Conservation (phyloP, 2,888 invertebrate genomes). For the Amphipoea lucens region DNA sequence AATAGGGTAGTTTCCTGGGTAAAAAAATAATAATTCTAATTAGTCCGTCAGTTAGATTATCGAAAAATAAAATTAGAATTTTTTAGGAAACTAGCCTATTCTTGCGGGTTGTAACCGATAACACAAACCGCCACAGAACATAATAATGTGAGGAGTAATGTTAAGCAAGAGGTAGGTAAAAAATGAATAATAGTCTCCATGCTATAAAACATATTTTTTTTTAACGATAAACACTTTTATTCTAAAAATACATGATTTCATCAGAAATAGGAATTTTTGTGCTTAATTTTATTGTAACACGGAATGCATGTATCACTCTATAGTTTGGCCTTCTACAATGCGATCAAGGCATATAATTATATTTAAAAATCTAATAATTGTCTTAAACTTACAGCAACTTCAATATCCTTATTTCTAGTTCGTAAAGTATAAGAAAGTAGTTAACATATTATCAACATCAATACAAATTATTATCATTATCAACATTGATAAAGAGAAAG, state of each 20-base stretch:
- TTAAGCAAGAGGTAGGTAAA: neutral
- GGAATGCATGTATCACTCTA: slow-evolving; percentile 40
- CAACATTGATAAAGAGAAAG: neutral
- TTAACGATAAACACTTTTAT: slow-evolving; percentile 21
- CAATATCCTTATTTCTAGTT: slow-evolving; percentile 22
- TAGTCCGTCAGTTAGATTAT: too few species aligned
- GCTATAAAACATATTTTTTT: slow-evolving; percentile 13
- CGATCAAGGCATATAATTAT: neutral
- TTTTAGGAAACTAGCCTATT: too few species aligned
- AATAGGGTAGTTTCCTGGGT: too few species aligned
- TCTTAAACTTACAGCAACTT: slow-evolving; percentile 29
- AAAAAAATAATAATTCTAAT: too few species aligned
- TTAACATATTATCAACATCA: slow-evolving; percentile 18
- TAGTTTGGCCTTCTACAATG: neutral
- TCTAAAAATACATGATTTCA: slow-evolving; percentile 35
- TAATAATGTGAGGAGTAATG: neutral
- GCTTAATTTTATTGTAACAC: slow-evolving; percentile 1
- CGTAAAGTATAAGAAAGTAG: neutral
- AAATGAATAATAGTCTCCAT: neutral
- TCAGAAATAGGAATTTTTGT: neutral
- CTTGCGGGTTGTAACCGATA: neutral
- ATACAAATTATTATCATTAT: too few species aligned
- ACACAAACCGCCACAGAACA: neutral
- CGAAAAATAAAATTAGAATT: too few species aligned
- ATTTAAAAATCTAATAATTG: slow-evolving; percentile 13